Evolutionary conservation across 1,140 invertebrate species (phyloP), one percentile per base, ranked within the genome.

Genomic region (Diuraphis noxia): DNA sequence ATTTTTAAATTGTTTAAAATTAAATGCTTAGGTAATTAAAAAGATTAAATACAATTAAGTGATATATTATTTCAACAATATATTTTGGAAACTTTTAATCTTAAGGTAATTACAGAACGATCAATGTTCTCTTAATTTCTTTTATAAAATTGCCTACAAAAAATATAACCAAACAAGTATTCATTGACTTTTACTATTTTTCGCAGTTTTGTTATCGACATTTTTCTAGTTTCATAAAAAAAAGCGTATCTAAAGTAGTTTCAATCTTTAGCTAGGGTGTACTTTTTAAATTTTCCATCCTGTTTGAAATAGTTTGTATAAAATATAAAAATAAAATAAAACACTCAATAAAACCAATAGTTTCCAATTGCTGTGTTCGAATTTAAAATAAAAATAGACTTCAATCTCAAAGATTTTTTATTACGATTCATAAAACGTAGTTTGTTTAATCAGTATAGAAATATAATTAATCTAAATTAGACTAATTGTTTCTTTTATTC

Each of bases 251-350:
- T 72, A n/a, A n/a, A n/a, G n/a, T n/a, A n/a, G 17, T 72, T 72
- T 13, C 13, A 72, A 72, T 72, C 13, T 72, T 23, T 72, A 72
- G 30, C 30, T 72, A n/a, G 30, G 56, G 56, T n/a, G n/a, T 72
- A 13, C 34, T 5, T 72, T 72, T n/a, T 72, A 72, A 72, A 72
- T n/a, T 13, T n/a, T 13, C 34, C 10, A n/a, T 34, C 56, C 56
- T n/a, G 34, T n/a, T n/a, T 5, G n/a, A n/a, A 72, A 72, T 72
- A n/a, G 30, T n/a, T 4, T 72, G 13, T 6, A n/a, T 21, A 17
- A n/a, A 72, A 72, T 72, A 72, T n/a, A 72, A 63, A 72, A 72
- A 72, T n/a, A 63, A 72, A 72, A 72, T n/a, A 72, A 72, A 72
- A 72, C 56, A n/a, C n/a, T 5, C 30, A 72, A 13, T 72, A 72